Conservation (phyloP, 1,140 invertebrate species). For the Littorina saxatilis region DNA sequence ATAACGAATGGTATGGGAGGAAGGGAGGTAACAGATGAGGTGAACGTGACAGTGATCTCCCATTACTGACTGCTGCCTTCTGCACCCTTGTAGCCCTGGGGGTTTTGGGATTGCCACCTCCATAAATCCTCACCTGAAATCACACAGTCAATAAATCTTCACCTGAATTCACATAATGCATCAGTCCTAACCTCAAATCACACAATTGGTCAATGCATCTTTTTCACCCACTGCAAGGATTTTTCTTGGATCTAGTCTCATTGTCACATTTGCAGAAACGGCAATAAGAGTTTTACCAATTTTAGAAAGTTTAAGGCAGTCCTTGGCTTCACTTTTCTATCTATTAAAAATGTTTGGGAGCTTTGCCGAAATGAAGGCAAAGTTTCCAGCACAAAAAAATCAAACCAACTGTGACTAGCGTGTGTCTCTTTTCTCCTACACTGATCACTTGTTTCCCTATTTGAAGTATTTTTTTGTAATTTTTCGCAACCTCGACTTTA, state of each 20-base stretch:
- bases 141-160: background rate
- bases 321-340: no score
- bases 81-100: conserved; percentile 81
- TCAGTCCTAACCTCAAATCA: background rate
- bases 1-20: no score
- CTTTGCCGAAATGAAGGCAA: no score
- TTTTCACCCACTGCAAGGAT: background rate
- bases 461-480: no score
- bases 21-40: background rate
- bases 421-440: no score
- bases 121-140: conserved; percentile 88
- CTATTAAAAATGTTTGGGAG: no score
- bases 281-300: background rate
- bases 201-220: background rate
- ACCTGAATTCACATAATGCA: background rate
- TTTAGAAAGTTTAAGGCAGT: no score
- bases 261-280: background rate
- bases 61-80: background rate
- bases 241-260: background rate
- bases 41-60: background rate
- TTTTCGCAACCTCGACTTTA: no score
- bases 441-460: no score
- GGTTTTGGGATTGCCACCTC: conserved; percentile 92
- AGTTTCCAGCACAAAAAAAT: no score
- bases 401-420: no score